Conservation (phyloP, 2,113 vertebrate genomes). For the Dasyornis broadbenti region DNA sequence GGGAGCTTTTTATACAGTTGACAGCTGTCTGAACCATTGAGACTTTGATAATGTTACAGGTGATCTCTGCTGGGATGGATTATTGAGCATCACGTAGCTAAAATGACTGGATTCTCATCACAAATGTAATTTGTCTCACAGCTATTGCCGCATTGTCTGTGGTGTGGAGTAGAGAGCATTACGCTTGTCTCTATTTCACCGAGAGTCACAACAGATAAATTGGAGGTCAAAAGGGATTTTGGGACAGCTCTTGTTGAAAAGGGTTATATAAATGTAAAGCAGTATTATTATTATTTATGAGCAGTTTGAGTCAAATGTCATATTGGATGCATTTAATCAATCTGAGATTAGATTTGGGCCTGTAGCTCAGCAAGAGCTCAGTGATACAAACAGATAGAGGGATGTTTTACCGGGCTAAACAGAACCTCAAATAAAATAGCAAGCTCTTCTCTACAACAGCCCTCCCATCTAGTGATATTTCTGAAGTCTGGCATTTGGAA, state of each 20-base stretch:
- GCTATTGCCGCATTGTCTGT: background rate
- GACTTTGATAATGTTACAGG: background rate
- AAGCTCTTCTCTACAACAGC: background rate
- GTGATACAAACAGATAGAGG: background rate
- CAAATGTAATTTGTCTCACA: background rate
- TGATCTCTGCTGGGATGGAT: background rate
- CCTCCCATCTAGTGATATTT: background rate
- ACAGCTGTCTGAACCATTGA: background rate
- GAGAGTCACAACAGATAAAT: constrained; percentile 36
- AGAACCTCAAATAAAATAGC: constrained; percentile 43
- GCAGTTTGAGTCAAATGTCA: constrained; percentile 47
- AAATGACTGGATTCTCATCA: background rate
- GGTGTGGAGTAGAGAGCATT: background rate
- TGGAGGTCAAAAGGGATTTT: constrained; percentile 43
- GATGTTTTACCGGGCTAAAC: constrained; percentile 58
- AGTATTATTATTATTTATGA: constrained; percentile 54
- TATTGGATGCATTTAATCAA: constrained; percentile 42
- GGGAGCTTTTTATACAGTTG: background rate
- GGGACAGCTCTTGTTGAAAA: constrained; percentile 30
- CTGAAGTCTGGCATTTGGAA: constrained; percentile 40
- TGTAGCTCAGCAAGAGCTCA: constrained; percentile 36
- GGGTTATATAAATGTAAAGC: constrained; percentile 46
- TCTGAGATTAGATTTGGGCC: constrained; percentile 34
- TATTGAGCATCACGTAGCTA: background rate
- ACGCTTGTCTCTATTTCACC: background rate